Base-by-base conservation (phyloP, 2,113 vertebrate genomes). In the Cacatua alba region DNA sequence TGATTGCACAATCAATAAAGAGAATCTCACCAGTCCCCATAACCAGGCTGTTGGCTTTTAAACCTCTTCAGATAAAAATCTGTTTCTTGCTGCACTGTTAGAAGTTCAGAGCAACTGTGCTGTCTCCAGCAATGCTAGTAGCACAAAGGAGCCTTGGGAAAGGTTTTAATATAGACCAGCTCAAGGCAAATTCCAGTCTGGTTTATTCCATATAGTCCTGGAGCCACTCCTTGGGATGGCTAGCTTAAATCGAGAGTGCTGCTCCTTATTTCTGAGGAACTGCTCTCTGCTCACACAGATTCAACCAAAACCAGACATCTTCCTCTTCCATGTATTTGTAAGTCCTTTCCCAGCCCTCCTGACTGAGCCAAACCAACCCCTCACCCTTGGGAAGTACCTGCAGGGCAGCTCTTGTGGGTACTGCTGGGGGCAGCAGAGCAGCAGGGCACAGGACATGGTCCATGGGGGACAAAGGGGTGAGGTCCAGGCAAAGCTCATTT, bases 41-140 rank as follows among this genome's bases (percentile, higher is more conserved):
- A 96, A 65, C 24, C 59, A 86, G 75, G 75, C 74, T 94, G 70
- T 17, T 82, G 85, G 52, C 75, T 95, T 92, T 94, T 80, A 92
- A 94, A 85, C 41, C 52, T 44, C 59, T 85, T 69, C 39, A 65
- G 63, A 79, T 68, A 90, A 92, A 82, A 82, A 69, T 63, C 60
- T 91, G 29, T 75, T 87, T 62, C 64, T 64, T 85, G 35, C n/a
- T 64, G 19, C 35, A 13, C 33, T 84, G 39, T 35, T 92, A 17
- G 33, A 95, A 84, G 44, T 44, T 62, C 70, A 76, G 46, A 84
- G 39, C 25, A 83, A 51, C 46, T 51, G 39, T 6, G 1, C 43
- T 64, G 51, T 48, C 18, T 55, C 1, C 2, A 80, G 59, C 0
- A 0, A 53, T 31, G 18, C 39, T 31, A 92, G 51, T 26, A 62